These are phyloP conservation scores for Capromys pilorides DNA, from an alignment of 2,797 vertebrate genomes.

Conservation along the genomic window DNA sequence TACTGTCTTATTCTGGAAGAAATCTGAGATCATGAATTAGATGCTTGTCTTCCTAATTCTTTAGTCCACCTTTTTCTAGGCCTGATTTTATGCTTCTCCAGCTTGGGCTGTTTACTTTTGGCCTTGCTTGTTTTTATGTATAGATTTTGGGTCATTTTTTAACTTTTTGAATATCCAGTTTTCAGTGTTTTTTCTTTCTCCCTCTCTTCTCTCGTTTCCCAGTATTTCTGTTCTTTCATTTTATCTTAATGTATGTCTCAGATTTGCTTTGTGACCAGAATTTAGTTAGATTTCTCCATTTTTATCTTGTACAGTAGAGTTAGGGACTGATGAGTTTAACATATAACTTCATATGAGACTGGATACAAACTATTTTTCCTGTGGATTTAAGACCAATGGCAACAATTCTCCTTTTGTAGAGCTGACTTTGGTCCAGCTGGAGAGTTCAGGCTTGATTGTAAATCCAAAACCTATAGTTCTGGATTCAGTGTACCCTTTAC, in stretches of 20 bases:
- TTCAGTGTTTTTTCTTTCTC: neutral
- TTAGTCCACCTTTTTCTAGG: neutral
- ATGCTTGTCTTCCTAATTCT: neutral
- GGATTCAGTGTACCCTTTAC: neutral
- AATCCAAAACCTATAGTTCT: constrained; percentile 22
- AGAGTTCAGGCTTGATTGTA: constrained; percentile 7
- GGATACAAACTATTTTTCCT: neutral
- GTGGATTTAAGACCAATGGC: neutral
- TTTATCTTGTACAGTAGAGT: constrained; percentile 30
- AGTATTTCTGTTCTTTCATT: constrained; percentile 27
- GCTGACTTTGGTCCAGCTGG: neutral
- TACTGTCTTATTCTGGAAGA: neutral
- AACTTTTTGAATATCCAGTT: neutral
- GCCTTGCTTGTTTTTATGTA: neutral
- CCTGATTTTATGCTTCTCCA: neutral
- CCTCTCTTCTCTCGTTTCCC: neutral
- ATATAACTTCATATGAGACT: neutral
- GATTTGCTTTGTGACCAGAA: neutral
- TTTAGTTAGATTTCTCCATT: constrained; percentile 15
- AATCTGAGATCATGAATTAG: neutral
- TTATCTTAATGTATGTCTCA: constrained; percentile 12
- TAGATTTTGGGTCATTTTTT: constrained; percentile 1
- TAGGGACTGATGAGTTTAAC: neutral
- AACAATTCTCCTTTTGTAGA: neutral
- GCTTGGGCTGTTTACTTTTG: neutral